A percentile compares a stretch with the other conserved stretches of the same genome.
phyloP scores from a whole-genome alignment of 2,113 vertebrate species.

The Jacana jacana region DNA sequence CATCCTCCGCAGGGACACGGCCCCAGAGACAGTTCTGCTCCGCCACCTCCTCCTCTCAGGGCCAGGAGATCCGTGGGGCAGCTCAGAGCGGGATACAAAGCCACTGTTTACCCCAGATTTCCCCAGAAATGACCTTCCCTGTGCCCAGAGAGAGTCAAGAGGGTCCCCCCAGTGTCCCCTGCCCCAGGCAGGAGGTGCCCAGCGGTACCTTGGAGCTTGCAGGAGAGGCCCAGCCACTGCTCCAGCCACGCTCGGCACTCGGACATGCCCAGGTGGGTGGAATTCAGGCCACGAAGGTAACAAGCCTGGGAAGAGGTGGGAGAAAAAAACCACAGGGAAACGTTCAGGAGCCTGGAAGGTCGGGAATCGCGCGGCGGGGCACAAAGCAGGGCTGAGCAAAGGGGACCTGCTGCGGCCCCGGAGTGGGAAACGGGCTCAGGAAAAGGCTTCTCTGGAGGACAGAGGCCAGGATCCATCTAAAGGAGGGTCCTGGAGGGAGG shows the following conservation, averaged over 20 bases:
- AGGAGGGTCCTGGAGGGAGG: background rate
- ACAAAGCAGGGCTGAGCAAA: rapidly evolving
- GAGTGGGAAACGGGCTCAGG: rapidly evolving
- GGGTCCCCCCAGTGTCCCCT: rapidly evolving
- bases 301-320: conserved; percentile 80
- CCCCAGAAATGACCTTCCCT: background rate
- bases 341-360: rapidly evolving
- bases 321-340: background rate
- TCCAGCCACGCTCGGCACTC: conserved; percentile 85
- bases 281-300: conserved; percentile 84
- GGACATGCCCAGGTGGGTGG: conserved; percentile 57
- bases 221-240: conserved; percentile 87
- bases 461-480: rapidly evolving
- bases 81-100: background rate
- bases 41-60: rapidly evolving
- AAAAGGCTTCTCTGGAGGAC: rapidly evolving
- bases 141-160: rapidly evolving
- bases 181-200: background rate
- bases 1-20: rapidly evolving
- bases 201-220: conserved; percentile 80
- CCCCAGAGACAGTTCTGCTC: background rate
- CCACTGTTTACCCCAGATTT: rapidly evolving
- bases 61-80: rapidly evolving
- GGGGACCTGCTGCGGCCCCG: rapidly evolving
- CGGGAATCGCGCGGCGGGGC: rapidly evolving